Base-by-base conservation (phyloP, 1,140 invertebrate species). In the Drosophila prosaltans region DNA sequence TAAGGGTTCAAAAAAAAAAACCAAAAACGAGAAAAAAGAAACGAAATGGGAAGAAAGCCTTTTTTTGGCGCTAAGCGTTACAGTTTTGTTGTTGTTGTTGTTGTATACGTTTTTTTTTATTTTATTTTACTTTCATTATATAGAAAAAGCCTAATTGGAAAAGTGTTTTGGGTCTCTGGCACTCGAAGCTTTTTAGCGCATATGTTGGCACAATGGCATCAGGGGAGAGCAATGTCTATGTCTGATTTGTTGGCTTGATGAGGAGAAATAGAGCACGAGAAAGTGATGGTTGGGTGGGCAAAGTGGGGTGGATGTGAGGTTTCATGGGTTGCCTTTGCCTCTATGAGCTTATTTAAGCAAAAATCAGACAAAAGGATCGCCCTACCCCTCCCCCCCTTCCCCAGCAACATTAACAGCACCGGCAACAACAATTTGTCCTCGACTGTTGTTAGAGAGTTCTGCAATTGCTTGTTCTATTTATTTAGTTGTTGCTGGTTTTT, bases 171-270 rank as follows among this genome's bases (percentile, higher is more conserved):
- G 83, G 83, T 65, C 79, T 48, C 79, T 48, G 83, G 67, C 83
- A 86, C 83, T 86, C 77, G 84, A 88, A 78, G 83, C 83, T 88
- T 88, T 51, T 88, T 83, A 88, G 83, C 83, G 72, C 72, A 88
- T 81, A 86, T 88, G 73, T 82, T 59, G 68, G 73, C 66, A 88
- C 80, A 88, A 89, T 83, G 80, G 69, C 72, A 43, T 45, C 61
- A 32, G 60, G 72, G 63, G 64, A 69, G 43, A 63, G 63, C 67
- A 48, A 72, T 57, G 65, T 59, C 40, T 45, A 68, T 88, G 73
- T 72, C 73, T 78, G 84, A 83, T 89, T 88, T 88, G 73, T 80
- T 89, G 65, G 84, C 84, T 86, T 85, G 78, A 68, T 41, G 45
- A 51, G 45, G 1, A 51, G 45, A 26, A 21, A 21, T 26, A 51